A percentile compares a stretch with the other conserved stretches of the same genome.
Evolutionary conservation across 1,140 invertebrate species (phyloP).

Genomic region (Scaptomyza montana): DNA sequence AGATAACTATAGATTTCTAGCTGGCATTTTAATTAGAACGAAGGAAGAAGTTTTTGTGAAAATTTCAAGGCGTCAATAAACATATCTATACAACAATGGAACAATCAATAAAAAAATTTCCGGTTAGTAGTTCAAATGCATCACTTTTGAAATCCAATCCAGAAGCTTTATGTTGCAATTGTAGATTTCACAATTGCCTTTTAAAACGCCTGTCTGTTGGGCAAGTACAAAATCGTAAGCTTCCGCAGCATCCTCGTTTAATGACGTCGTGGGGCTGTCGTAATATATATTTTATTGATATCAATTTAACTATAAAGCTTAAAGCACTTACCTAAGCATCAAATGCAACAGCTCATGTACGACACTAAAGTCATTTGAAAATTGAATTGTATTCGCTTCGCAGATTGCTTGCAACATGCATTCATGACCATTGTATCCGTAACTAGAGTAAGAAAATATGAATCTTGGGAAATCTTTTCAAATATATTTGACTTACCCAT

Average conservation of each 20-base stretch:
- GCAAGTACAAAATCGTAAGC: conserved; percentile 41
- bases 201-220: conserved; percentile 21
- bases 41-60: conserved; percentile 37
- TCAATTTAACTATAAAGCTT: not conserved
- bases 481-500: conserved; percentile 39
- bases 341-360: conserved; percentile 55
- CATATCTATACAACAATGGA: too few species aligned
- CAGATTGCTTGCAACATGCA: conserved; percentile 62
- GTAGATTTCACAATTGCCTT: conserved; percentile 42
- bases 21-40: conserved; percentile 50
- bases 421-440: conserved; percentile 59
- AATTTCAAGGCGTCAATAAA: not conserved
- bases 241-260: conserved; percentile 29
- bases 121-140: not conserved
- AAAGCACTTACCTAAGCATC: conserved; percentile 45
- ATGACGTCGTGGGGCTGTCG: conserved; percentile 28
- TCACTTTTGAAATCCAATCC: conserved; percentile 53
- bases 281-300: not conserved
- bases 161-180: conserved; percentile 54
- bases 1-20: conserved; percentile 36
- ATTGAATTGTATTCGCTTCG: conserved; percentile 50
- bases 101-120: too few species aligned
- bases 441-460: conserved; percentile 26
- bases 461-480: not conserved
- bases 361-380: conserved; percentile 48